A percentile compares a stretch with the other conserved stretches of the same genome.
phyloP scores from a whole-genome alignment of 2,888 invertebrate species.

The Brachyopa scutellaris region DNA sequence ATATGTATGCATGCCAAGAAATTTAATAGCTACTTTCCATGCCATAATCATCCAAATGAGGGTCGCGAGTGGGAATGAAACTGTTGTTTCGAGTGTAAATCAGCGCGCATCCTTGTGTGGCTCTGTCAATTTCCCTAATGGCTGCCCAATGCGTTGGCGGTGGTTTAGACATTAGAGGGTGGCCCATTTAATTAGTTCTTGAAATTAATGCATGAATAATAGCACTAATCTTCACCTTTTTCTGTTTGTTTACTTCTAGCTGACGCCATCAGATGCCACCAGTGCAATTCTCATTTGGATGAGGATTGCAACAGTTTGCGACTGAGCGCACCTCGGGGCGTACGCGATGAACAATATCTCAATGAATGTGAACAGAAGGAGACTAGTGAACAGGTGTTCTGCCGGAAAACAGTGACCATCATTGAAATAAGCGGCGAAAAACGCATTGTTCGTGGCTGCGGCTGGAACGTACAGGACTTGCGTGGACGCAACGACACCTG shows the following conservation, averaged over 20 bases:
- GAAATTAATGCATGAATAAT: slow-evolving; percentile 69
- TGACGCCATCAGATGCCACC: slow-evolving; percentile 86
- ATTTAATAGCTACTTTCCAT: slow-evolving; percentile 30
- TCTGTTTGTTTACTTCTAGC: slow-evolving; percentile 79
- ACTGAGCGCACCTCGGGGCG: slow-evolving; percentile 82
- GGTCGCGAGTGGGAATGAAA: slow-evolving; percentile 27
- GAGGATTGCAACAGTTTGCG: slow-evolving; percentile 85
- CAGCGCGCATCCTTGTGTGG: slow-evolving; percentile 22
- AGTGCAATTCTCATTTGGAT: slow-evolving; percentile 88
- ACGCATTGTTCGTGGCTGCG: slow-evolving; percentile 85
- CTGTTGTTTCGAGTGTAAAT: slow-evolving; percentile 46
- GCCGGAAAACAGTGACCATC: slow-evolving; percentile 87
- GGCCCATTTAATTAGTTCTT: slow-evolving; percentile 14
- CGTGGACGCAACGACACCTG: slow-evolving; percentile 81
- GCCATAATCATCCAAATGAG: slow-evolving; percentile 5
- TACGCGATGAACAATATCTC: slow-evolving; percentile 81
- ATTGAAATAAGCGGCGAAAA: slow-evolving; percentile 82
- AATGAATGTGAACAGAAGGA: slow-evolving; percentile 81
- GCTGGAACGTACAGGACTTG: slow-evolving; percentile 81
- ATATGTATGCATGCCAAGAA: slow-evolving; percentile 31
- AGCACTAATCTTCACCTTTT: slow-evolving; percentile 25
- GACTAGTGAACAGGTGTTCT: slow-evolving; percentile 83
- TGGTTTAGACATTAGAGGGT: neutral
- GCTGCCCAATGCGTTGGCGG: neutral
- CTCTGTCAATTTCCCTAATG: slow-evolving; percentile 10